phyloP scores from a whole-genome alignment of 2,113 vertebrate genomes.

The Etheostoma spectabile region DNA sequence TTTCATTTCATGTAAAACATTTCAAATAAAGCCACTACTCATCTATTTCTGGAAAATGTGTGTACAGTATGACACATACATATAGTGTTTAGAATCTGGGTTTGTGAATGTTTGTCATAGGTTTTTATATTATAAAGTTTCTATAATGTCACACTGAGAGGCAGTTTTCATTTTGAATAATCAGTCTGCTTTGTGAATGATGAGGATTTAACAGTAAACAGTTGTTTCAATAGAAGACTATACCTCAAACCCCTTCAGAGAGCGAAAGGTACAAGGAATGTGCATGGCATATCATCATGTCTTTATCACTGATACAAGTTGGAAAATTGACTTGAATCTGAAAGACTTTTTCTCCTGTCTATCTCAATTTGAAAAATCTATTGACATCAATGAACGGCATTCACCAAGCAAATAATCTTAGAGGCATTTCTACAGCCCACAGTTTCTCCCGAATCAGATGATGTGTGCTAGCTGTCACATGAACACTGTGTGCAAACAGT shows the following conservation, averaged over 20 bases:
- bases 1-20: constrained; percentile 28
- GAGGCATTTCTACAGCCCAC: constrained; percentile 46
- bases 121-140: constrained; percentile 17
- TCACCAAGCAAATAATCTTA: constrained; percentile 39
- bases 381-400: constrained; percentile 43
- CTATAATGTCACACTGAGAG: constrained; percentile 21
- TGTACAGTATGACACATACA: constrained; percentile 14
- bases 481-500: constrained; percentile 71
- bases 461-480: constrained; percentile 76
- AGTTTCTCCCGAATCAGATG: constrained; percentile 71
- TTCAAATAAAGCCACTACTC: constrained; percentile 26
- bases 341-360: constrained; percentile 17
- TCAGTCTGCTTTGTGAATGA: constrained; percentile 36
- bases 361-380: constrained; percentile 16
- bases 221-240: constrained; percentile 10
- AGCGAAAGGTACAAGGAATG: constrained; percentile 8
- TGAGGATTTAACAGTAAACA: constrained; percentile 40
- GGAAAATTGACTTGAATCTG: constrained; percentile 6
- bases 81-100: background rate
- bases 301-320: background rate
- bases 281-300: background rate
- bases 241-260: constrained; percentile 39
- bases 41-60: constrained; percentile 10
- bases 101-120: constrained; percentile 21
- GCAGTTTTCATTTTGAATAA: constrained; percentile 56